Evolutionary conservation across 1,140 invertebrate genomes (phyloP), one percentile per base, ranked within the genome.

Genomic region (Popillia japonica): DNA sequence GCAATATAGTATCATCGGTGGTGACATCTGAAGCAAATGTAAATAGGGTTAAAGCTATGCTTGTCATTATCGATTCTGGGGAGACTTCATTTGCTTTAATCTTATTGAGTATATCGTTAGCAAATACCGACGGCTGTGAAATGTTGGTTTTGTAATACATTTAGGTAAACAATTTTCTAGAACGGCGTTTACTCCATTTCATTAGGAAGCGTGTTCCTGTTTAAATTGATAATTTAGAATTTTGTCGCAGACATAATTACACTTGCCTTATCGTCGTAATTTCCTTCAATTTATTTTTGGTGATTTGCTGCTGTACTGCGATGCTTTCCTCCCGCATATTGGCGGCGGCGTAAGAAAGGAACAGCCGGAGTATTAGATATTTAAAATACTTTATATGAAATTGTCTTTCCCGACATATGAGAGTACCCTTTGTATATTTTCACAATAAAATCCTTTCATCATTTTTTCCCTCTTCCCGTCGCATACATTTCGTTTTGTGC

Each of bases 111-210:
- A 11, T 10, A 48, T 48, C 44, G 7, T 11, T 42, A 14, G 44
- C 11, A 48, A 48, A 48, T 48, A 48, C 44, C 17, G 11, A n/a
- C 44, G 44, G 7, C 8, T 48, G 44, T 3, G 11, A 48, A 48
- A 48, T 48, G 44, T 48, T 48, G 8, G 44, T 48, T n/a, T 48
- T 48, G 44, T 48, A 48, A 48, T 48, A 48, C 17, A 48, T 48
- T 48, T 48, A 48, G 44, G 3, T 48, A 48, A 42, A 48, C 44
- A 48, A 48, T 48, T 48, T 48, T 48, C 44, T 48, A 48, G 17
- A 48, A 48, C 17, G 11, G 11, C 44, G 17, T 48, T n/a, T 48
- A n/a, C 44, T 14, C 17, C 4, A n/a, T 14, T 48, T 48, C 11
- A 48, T 48, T 48, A 48, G 11, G 44, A 4, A 11, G 11, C 44